Conservation (phyloP, 2,797 vertebrate genomes). For the Enteromius radiatus region DNA sequence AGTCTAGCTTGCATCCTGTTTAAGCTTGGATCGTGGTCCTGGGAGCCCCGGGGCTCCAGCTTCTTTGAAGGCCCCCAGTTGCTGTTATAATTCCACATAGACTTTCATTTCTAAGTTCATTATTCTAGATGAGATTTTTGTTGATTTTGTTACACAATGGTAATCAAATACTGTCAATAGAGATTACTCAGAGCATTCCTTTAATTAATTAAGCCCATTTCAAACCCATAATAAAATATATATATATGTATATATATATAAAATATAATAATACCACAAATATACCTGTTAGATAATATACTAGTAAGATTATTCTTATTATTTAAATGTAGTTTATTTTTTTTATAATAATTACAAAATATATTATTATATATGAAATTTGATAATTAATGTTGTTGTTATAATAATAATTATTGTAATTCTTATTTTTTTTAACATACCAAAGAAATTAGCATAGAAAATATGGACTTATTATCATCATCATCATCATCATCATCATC, state of each 20-base stretch:
- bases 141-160: neutral
- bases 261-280: neutral
- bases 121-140: neutral
- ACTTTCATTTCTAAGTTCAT: neutral
- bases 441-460: neutral
- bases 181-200: neutral
- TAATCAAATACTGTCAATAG: neutral
- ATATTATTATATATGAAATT: neutral
- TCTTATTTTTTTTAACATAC: neutral
- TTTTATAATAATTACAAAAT: neutral
- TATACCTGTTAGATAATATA: neutral
- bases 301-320: neutral
- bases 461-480: neutral
- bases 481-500: neutral
- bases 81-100: slow-evolving; percentile 43
- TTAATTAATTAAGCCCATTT: neutral
- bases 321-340: neutral
- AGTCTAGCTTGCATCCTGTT: slow-evolving; percentile 64
- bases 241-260: neutral
- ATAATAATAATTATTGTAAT: neutral
- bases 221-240: neutral
- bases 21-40: slow-evolving; percentile 66
- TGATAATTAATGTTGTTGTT: neutral
- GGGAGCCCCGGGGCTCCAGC: slow-evolving; percentile 42
- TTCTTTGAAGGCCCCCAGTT: slow-evolving; percentile 55